Conservation (phyloP, 2,888 invertebrate genomes). For the Dicyrtoma fusca region DNA sequence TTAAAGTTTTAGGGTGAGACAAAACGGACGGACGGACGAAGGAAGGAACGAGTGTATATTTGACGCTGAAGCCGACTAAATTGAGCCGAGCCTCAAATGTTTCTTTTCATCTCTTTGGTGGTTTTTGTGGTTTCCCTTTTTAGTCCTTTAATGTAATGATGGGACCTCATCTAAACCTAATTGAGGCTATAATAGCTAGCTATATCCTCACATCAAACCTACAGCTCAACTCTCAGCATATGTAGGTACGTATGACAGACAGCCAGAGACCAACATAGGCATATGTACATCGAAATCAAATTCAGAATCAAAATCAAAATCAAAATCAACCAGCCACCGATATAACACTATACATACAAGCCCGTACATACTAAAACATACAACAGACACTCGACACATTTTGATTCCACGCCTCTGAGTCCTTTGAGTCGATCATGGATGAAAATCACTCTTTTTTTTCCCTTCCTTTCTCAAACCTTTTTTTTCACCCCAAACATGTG, state of each 20-base stretch:
- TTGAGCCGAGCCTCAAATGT: conserved; percentile 22
- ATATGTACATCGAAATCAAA: conserved; percentile 15
- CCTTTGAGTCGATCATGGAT: conserved; percentile 20
- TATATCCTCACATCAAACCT: conserved; percentile 4
- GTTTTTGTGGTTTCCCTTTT: conserved; percentile 45
- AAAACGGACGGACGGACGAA: not conserved
- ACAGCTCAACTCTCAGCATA: not conserved
- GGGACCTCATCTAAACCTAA: conserved; percentile 24
- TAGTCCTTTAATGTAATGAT: conserved; percentile 20
- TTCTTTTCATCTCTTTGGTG: conserved; percentile 41
- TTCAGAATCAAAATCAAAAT: no score
- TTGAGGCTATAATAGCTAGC: conserved; percentile 28
- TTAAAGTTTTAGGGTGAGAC: conserved; percentile 1
- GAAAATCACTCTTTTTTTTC: conserved; percentile 10
- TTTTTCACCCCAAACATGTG: conserved; percentile 17
- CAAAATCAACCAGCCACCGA: no score
- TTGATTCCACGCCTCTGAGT: no score
- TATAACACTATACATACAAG: no score
- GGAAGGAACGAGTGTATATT: not conserved
- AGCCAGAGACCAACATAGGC: not conserved
- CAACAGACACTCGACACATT: no score
- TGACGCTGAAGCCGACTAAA: conserved; percentile 11
- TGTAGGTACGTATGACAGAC: not conserved
- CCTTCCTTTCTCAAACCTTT: conserved; percentile 1
- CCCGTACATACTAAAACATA: no score